Conservation (phyloP, 2,797 vertebrate genomes). For the Chelonia mydas region DNA sequence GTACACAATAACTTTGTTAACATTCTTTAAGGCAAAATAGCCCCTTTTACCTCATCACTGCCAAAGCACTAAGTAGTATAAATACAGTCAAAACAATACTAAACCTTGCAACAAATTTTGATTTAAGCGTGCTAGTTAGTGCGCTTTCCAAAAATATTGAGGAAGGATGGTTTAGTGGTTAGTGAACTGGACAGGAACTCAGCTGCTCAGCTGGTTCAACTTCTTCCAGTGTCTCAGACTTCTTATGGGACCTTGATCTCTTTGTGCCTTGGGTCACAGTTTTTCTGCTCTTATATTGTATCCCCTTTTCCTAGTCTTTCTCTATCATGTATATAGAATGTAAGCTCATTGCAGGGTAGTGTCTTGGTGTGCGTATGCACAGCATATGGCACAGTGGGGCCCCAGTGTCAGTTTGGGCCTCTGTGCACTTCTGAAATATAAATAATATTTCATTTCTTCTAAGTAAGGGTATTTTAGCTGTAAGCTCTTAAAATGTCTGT, state of each 20-base stretch:
- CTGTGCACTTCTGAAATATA: not conserved
- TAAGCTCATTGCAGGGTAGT: not conserved
- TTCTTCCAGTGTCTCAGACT: not conserved
- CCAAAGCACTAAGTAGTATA: not conserved
- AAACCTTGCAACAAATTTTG: not conserved
- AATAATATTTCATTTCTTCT: not conserved
- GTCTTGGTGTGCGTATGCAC: not conserved
- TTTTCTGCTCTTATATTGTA: not conserved
- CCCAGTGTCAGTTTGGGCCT: not conserved
- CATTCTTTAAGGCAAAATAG: not conserved
- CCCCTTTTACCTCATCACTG: not conserved
- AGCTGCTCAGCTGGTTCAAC: not conserved
- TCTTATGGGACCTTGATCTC: not conserved
- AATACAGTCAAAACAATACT: not conserved
- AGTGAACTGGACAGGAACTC: not conserved
- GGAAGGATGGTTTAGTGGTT: not conserved
- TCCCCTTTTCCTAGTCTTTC: not conserved
- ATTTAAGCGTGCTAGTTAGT: not conserved
- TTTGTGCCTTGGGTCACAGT: not conserved
- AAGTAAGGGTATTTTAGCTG: not conserved
- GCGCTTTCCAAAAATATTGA: not conserved
- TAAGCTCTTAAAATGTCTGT: not conserved
- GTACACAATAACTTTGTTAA: not conserved
- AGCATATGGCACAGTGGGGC: not conserved
- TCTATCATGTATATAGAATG: not conserved